Conservation (phyloP, 1,140 invertebrate genomes). For the Tetramorium alpestre region DNA sequence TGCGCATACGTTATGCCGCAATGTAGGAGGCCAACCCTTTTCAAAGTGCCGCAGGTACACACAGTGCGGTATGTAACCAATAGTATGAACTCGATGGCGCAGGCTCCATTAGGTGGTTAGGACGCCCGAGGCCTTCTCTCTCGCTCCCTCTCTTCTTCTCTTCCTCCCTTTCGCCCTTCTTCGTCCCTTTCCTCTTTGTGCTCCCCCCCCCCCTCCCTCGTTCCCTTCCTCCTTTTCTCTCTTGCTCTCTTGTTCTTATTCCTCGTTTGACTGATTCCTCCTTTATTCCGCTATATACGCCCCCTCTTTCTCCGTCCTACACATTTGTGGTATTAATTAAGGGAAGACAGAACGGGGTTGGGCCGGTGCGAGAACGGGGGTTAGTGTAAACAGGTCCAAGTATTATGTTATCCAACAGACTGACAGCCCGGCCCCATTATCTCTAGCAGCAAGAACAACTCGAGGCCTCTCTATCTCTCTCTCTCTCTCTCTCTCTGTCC, state of each 20-base stretch:
- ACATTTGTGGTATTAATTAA: conserved; percentile 70
- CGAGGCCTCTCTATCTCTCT: conserved; percentile 52
- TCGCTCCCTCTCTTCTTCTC: neutral
- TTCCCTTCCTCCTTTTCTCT: neutral
- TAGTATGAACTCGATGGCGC: conserved; percentile 60
- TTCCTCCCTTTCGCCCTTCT: neutral
- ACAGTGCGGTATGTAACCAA: conserved; percentile 50
- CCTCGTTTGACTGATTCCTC: conserved; percentile 30
- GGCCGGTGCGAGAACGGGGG: conserved; percentile 50
- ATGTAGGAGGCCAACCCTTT: conserved; percentile 60
- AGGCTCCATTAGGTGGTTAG: conserved; percentile 68
- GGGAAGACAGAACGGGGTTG: conserved; percentile 65
- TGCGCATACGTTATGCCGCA: conserved; percentile 59
- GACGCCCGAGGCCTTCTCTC: conserved; percentile 50
- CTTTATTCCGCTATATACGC: conserved; percentile 34
- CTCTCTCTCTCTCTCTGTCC: neutral
- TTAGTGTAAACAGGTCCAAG: conserved; percentile 78
- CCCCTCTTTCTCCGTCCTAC: conserved; percentile 21
- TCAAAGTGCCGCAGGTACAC: conserved; percentile 54
- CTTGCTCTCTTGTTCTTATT: neutral
- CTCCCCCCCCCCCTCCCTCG: neutral
- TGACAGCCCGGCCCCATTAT: conserved; percentile 76
- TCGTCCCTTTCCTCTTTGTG: neutral
- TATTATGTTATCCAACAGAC: conserved; percentile 77
- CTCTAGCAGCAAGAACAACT: conserved; percentile 74